Evolutionary conservation across 1,140 invertebrate species (phyloP), one percentile per base, ranked within the genome.

Genomic region (Archivesica marissinica): DNA sequence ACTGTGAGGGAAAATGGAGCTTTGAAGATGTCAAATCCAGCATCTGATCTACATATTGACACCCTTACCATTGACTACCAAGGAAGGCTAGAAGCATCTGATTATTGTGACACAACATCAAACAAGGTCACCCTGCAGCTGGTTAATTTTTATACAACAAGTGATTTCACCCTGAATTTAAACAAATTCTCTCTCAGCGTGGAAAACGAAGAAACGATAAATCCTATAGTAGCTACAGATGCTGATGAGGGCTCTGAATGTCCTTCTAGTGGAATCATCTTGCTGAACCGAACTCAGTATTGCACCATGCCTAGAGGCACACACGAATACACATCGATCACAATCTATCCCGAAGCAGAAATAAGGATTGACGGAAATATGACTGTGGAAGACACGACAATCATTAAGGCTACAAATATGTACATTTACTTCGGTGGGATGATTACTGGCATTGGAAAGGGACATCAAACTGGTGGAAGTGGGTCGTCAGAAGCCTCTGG

Each of bases 391-490:
- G 54, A 66, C 4, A 87, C 52, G 41, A 92, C 91, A 1, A 89
- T 81, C 15, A 87, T 92, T 17, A 83, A 59, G 15, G 88, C 89
- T 11, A 59, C 81, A 28, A 81, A 72, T 15, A n/a, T 92, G 2
- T 25, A 86, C 15, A 87, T 92, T 13, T 87, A 74, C 28, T 85
- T 83, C 39, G 86, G 86, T 38, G 90, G 88, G 6, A 52, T 52
- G 2, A 81, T 92, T 3, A 74, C 61, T 33, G 91, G 89, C 7
- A 39, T 86, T 23, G 91, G 89, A 11, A 86, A 50, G 50, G 91
- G 91, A 1, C 88, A 83, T 68, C 23, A 41, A n/a, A 41, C 76
- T 7, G 25, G 35, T 64, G 90, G 90, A 13, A 81, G 72, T 23
- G 91, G 91, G 23, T 59, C 85, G 7, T 68, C 88, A 20, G 30